Evolutionary conservation across 2,797 vertebrate genomes (phyloP), one percentile per base, ranked within the genome.

Genomic region (Benthosema pterotum): DNA sequence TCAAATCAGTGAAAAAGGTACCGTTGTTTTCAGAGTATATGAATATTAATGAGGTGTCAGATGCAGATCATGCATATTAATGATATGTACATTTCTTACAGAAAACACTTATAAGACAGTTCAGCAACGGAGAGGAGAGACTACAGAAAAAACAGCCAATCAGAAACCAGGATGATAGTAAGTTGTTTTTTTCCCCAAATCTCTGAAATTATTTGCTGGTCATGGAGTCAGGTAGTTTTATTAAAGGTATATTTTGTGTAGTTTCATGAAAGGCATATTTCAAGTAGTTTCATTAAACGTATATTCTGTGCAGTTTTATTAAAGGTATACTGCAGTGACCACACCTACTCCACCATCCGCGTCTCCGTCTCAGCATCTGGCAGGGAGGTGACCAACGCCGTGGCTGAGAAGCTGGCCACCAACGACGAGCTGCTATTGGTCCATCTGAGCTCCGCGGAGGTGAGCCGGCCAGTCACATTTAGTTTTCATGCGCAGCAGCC

Each of bases 341-440:
- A 98, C 83, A 98, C 97, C 0, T 98, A 99, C 71, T 97, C 94
- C n/a, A 99, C 97, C 1, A 96, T 99, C 64, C 94, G 97, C 11
- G 92, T 99, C 6, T 87, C 93, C 0, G 93, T 99, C 75, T 88
- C 90, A 0, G 93, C 94, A 5, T 94, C 95, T 0, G 96, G 97
- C 74, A 93, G 93, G 78, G 97, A 99, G 75, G 94, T 98, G 79
- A 90, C 94, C 77, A 82, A 87, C 0, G 94, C 96, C 0, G 94
- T 97, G 25, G 92, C 92, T 0, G 97, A 99, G 80, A 99, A 99
- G 81, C 93, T 98, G 17, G 94, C 94, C 70, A 96, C 94, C 28
- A 93, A 92, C 8, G 96, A 99, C 55, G 94, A 96, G 78, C 92
- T 98, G 49, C 87, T 96, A 74, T 84, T 99, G 53, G 93, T 98